phyloP scores from a whole-genome alignment of 2,797 vertebrate species.

The Rhynchotus rufescens region DNA sequence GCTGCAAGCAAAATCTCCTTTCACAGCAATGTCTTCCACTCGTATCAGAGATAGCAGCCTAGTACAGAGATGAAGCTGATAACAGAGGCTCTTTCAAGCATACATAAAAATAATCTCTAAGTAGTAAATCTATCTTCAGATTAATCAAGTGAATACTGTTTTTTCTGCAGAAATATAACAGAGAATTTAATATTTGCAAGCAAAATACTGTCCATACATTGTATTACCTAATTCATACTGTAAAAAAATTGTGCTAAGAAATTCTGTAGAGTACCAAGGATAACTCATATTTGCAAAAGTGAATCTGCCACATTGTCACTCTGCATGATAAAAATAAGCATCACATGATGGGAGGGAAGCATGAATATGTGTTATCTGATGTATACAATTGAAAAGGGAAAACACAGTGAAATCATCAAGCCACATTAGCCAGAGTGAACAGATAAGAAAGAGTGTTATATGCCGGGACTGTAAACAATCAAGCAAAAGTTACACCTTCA shows the following conservation, averaged over 20 bases:
- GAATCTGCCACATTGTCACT: not conserved
- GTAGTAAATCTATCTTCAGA: not conserved
- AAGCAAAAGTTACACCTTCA: not conserved
- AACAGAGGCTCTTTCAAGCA: not conserved
- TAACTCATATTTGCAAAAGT: not conserved
- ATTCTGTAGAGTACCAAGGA: not conserved
- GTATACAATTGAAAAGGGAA: slow-evolving; percentile 34
- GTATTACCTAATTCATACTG: not conserved
- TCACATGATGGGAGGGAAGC: slow-evolving; percentile 34
- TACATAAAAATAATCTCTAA: not conserved
- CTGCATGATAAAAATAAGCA: not conserved
- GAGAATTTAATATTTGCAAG: not conserved
- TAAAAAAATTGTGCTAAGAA: not conserved
- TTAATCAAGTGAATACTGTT: not conserved
- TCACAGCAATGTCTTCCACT: slow-evolving; percentile 8
- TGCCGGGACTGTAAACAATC: slow-evolving; percentile 28
- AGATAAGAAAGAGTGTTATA: slow-evolving; percentile 48
- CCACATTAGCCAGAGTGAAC: slow-evolving; percentile 55
- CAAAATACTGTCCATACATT: not conserved
- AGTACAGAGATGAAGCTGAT: slow-evolving; percentile 27
- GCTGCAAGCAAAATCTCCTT: not conserved
- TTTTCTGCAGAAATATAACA: not conserved
- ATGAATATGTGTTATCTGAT: slow-evolving; percentile 51
- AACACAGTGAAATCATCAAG: slow-evolving; percentile 57
- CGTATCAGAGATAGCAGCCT: not conserved